These are phyloP conservation scores for Sebastes variabilis DNA, from an alignment of 2,797 vertebrate genomes.

Conservation along the genomic window DNA sequence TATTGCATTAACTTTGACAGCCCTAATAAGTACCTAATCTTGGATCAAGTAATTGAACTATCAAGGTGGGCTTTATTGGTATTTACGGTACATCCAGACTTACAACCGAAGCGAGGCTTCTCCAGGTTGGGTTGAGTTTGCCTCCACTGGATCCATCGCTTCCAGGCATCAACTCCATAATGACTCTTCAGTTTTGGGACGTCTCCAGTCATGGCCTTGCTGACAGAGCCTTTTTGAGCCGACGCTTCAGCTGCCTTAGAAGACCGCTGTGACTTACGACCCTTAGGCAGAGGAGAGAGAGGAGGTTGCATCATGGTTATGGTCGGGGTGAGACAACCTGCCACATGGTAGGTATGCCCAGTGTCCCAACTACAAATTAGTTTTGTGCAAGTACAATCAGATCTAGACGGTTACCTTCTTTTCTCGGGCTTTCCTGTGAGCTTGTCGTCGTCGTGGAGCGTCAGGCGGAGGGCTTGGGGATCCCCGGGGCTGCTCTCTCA, in stretches of 20 bases:
- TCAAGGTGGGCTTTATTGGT: too few relatives aligned
- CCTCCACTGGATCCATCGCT: conserved; percentile 94
- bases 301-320: background rate
- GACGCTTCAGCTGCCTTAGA: conserved; percentile 61
- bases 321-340: background rate
- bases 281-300: conserved; percentile 1
- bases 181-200: conserved; percentile 87
- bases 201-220: background rate
- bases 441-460: conserved; percentile 61
- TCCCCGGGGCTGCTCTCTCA: conserved; percentile 17
- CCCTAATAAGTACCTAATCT: background rate
- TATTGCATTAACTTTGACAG: background rate
- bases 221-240: conserved; percentile 5
- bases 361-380: background rate
- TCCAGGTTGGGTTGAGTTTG: conserved; percentile 88
- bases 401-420: conserved; percentile 83
- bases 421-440: conserved; percentile 86
- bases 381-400: background rate
- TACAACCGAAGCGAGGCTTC: conserved; percentile 89
- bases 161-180: conserved; percentile 96
- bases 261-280: conserved; percentile 46
- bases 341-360: background rate
- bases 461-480: conserved; percentile 21
- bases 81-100: conserved; percentile 39
- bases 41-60: background rate